These are phyloP conservation scores for Eulemur macaco DNA, from an alignment of 2,113 vertebrate genomes.

Conservation along the genomic window DNA sequence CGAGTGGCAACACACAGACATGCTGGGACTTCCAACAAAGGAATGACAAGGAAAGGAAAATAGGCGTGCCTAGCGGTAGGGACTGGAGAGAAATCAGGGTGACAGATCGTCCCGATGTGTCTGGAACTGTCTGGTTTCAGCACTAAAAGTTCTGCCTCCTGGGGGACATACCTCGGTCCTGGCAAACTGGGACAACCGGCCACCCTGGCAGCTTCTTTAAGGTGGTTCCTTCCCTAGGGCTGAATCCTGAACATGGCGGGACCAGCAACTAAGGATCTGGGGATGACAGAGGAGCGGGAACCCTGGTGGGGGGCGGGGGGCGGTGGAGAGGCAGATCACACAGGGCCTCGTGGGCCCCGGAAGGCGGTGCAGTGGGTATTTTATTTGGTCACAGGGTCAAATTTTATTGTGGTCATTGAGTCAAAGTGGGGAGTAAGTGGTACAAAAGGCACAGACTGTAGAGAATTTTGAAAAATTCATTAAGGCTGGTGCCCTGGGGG, in stretches of 20 bases:
- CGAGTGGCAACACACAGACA: background rate
- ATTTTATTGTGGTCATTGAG: background rate
- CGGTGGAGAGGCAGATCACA: background rate
- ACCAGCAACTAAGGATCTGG: background rate
- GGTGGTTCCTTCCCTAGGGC: background rate
- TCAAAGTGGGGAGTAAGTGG: background rate
- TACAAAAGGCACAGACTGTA: background rate
- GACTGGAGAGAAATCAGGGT: background rate
- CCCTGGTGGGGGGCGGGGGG: background rate
- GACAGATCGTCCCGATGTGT: fast-evolving
- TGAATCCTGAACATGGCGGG: background rate
- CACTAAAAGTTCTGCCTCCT: background rate
- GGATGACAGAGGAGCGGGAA: background rate
- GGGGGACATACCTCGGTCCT: background rate
- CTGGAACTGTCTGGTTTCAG: background rate
- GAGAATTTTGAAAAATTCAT: background rate
- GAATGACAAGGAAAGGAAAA: background rate
- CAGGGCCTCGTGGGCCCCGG: background rate
- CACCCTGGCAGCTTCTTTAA: background rate
- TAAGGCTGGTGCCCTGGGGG: background rate
- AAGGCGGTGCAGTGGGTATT: background rate
- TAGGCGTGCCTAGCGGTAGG: background rate
- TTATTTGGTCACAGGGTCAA: background rate
- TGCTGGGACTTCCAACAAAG: background rate
- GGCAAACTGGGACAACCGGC: background rate